A percentile compares a stretch with the other conserved stretches of the same genome.
Conservation (phyloP, 37 sponge, comb jelly and placozoan species). For the Halichondria panicea region DNA sequence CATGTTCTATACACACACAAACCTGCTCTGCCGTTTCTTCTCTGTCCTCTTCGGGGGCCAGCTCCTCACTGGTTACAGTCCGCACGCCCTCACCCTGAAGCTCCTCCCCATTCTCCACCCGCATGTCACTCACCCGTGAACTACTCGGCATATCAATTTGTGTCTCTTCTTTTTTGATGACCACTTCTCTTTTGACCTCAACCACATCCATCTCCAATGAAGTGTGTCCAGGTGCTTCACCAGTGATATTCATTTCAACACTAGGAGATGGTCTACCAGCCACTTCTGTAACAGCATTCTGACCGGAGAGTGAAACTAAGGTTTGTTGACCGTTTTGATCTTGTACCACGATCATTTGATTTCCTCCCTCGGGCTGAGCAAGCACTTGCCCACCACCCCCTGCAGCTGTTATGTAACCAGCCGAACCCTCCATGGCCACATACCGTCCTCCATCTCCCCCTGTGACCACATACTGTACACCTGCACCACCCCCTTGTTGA, state of each 20-base stretch:
- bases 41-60: too few species aligned
- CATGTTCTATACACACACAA: too few species aligned
- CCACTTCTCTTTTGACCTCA: too few species aligned
- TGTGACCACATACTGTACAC: slow-evolving; percentile 29
- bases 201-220: too few species aligned
- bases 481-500: background rate
- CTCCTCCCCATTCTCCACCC: background rate
- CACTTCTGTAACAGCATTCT: background rate
- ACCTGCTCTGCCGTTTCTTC: too few species aligned
- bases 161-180: too few species aligned
- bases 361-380: background rate
- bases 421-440: slow-evolving; percentile 5
- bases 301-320: too few species aligned
- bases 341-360: background rate
- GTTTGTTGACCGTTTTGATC: too few species aligned
- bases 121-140: too few species aligned
- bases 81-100: background rate
- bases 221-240: too few species aligned
- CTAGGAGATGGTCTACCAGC: background rate
- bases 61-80: too few species aligned
- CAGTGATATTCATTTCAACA: background rate
- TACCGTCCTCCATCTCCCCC: slow-evolving; percentile 11
- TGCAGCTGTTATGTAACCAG: background rate
- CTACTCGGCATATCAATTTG: too few species aligned
- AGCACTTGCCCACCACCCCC: slow-evolving; percentile 21